Evolutionary conservation across 2,113 vertebrate genomes (phyloP), one percentile per base, ranked within the genome.

Genomic region (Odocoileus hemionus): DNA sequence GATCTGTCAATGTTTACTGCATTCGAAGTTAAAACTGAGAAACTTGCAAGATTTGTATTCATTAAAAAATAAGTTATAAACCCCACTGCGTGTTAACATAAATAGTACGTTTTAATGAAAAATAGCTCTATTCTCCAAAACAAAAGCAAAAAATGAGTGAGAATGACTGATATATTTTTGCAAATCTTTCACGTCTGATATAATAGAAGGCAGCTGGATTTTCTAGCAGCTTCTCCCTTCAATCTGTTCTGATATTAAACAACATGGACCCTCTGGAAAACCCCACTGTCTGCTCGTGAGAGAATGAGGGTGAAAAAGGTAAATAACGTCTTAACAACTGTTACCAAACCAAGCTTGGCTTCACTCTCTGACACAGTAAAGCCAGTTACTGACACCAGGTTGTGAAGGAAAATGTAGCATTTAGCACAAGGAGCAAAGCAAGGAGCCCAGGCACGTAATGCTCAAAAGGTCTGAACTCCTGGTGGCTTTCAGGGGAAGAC

Each of bases 41-140:
- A 89, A 21, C 15, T 43, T 39, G 78, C 19, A 17, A 67, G 78
- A 80, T 74, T 5, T 57, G 23, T 88, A 82, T 91, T 57, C 52
- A 64, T 54, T 50, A 11, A 9, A 36, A 19, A 96, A 91, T 80
- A 94, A 80, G 30, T 98, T 99, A 99, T 94, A 99, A 99, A 2
- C 98, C 98, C 98, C 11, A 52, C 54, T 92, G 47, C 36, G 23
- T 57, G 36, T 52, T 60, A 85, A 92, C 30, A 85, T 67, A 96
- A 70, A 50, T 82, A 55, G 57, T 33, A 60, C 45, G 39, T 88
- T 82, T 87, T 94, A 45, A 84, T 67, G 47, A 82, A 76, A 94
- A 90, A 39, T 61, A 78, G 55, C 54, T 76, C 57, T 70, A 13
- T 36, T 95, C 92, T 96, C 26, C 54, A 74, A 94, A 89, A 76